Evolutionary conservation across 2,797 vertebrate species (phyloP), one percentile per base, ranked within the genome.

Genomic region (Halcyon badia): DNA sequence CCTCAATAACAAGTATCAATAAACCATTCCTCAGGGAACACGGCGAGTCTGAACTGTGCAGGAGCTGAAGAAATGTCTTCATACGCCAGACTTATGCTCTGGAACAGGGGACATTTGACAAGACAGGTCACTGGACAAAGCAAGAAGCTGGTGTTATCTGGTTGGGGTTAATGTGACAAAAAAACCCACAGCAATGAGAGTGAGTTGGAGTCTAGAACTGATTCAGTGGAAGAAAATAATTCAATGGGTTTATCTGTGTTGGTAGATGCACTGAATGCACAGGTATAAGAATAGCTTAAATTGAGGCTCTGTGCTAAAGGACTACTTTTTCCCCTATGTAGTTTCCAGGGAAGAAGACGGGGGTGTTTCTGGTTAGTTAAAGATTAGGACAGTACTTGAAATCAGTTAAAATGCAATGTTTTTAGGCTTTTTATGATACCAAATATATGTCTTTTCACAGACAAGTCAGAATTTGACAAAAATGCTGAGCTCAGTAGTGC

Each of bases 361-460:
- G 24, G 15, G 12, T 69, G 46, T 51, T 83, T 48, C 39, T 66
- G 28, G 5, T 54, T 44, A 44, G 41, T 52, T 57, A 37, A 48
- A 65, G 9, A 2, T 52, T 6, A 70, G 79, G 31, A 35, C 15
- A 7, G n/a, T 54, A 10, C 39, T 78, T 64, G 30, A 8, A 58
- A 44, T 60, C 48, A 52, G 11, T 58, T 72, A 41, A 65, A 93
- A 81, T 4, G 7, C 5, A 4, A 7, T 15, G 4, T 2, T 3
- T 51, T 89, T 68, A 14, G 31, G 31, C 15, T 82, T 75, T 78
- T 44, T 26, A 5, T 60, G 22, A 20, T 41, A 22, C 9, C 9
- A 3, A 6, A 6, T 30, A n/a, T 0, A 1, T 68, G 48, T 37
- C 10, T 83, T 69, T 21, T 48, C 54, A 48, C 24, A 35, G 12